A percentile compares a stretch with the other conserved stretches of the same genome.
These are phyloP conservation scores for Synergus laeviventris DNA, from an alignment of 2,888 invertebrate genomes.

Conservation along the genomic window DNA sequence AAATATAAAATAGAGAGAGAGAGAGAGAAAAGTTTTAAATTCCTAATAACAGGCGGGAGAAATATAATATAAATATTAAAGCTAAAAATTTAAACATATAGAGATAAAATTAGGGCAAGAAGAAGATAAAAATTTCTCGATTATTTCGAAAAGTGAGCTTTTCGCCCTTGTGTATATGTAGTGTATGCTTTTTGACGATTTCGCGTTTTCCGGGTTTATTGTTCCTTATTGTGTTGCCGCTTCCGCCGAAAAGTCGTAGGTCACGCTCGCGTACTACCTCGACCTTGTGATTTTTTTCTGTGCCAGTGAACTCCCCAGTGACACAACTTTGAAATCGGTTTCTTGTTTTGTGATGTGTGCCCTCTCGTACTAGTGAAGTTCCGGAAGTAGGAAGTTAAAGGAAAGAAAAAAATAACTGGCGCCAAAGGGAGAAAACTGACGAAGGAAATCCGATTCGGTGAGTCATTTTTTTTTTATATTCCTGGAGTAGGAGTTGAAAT, in stretches of 20 bases:
- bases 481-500: not conserved
- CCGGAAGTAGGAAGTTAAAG: slow-evolving; percentile 24
- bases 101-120: not conserved
- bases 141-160: not conserved
- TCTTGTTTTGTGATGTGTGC: slow-evolving; percentile 25
- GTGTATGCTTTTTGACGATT: slow-evolving; percentile 15
- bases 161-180: not conserved
- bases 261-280: slow-evolving; percentile 19
- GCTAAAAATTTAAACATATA: not conserved
- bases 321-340: slow-evolving; percentile 25
- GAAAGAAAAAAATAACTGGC: slow-evolving; percentile 3
- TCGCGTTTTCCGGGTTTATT: slow-evolving; percentile 25
- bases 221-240: slow-evolving; percentile 5
- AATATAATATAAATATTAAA: not conserved
- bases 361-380: slow-evolving; percentile 23
- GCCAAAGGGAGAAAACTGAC: slow-evolving; percentile 22
- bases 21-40: not conserved
- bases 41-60: not conserved
- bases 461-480: not conserved
- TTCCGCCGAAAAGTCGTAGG: slow-evolving; percentile 32
- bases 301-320: slow-evolving; percentile 36
- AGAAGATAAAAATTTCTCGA: not conserved
- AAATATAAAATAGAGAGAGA: not conserved
- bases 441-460: not conserved
- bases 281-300: slow-evolving; percentile 39